phyloP scores from a whole-genome alignment of 2,888 invertebrate genomes.

The Drosophila atroscutellata region DNA sequence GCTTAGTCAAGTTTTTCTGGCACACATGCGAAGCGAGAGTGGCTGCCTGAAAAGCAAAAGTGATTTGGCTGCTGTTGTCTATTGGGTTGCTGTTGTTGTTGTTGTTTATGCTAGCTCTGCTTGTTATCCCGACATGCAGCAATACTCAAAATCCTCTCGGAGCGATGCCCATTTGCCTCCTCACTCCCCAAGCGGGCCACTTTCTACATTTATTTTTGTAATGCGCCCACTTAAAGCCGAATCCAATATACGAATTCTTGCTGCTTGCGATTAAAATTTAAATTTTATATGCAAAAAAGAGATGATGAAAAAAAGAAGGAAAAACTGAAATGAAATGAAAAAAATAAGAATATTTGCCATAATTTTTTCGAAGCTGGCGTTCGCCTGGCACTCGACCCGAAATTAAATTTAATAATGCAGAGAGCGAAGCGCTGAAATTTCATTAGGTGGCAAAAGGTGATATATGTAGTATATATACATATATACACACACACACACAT shows the following conservation, averaged over 20 bases:
- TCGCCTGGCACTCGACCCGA: conserved; percentile 40
- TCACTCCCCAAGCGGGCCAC: background rate
- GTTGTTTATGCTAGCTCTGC: background rate
- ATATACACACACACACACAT: background rate
- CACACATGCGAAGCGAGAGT: background rate
- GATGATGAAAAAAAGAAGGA: background rate
- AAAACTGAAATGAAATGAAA: conserved; percentile 30
- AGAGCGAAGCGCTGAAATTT: conserved; percentile 53
- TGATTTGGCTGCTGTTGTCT: background rate
- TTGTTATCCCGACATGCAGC: conserved; percentile 12
- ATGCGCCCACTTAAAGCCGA: conserved; percentile 36
- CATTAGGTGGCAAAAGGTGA: conserved; percentile 65
- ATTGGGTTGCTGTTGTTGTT: background rate
- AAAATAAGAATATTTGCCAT: conserved; percentile 63
- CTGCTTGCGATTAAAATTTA: conserved; percentile 71
- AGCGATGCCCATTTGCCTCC: background rate
- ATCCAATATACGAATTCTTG: conserved; percentile 43
- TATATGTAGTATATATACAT: conserved; percentile 14
- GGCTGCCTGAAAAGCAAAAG: conserved; percentile 9
- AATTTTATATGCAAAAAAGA: conserved; percentile 55
- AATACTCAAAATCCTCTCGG: conserved; percentile 8
- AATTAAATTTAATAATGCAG: conserved; percentile 78
- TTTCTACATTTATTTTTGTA: conserved; percentile 1
- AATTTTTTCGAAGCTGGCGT: conserved; percentile 55
- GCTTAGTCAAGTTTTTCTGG: background rate